These are phyloP conservation scores for Microchrysa polita DNA, from an alignment of 2,888 invertebrate species.

Conservation along the genomic window DNA sequence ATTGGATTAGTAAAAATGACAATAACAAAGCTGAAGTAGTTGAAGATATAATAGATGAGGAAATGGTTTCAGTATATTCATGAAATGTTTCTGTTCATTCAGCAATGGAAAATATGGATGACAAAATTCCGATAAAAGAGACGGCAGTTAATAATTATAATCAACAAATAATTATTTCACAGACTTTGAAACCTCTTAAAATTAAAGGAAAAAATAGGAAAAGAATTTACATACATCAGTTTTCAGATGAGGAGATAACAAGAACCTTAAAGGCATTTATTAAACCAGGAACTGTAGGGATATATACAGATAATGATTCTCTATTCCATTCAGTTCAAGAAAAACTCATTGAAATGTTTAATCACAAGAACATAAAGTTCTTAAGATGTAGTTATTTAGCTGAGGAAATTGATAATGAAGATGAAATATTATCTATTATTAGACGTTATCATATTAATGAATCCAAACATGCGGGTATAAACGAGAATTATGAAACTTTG, in stretches of 20 bases:
- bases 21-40: too few species aligned
- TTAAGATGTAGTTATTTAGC: neutral
- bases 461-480: constrained; percentile 47
- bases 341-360: neutral
- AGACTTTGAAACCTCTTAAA: neutral
- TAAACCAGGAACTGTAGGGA: neutral
- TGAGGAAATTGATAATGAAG: neutral
- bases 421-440: neutral
- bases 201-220: neutral
- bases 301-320: neutral
- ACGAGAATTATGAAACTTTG: constrained; percentile 73
- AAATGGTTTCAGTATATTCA: too few species aligned
- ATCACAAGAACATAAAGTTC: neutral
- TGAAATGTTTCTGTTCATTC: too few species aligned
- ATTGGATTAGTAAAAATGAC: too few species aligned
- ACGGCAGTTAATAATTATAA: neutral
- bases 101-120: neutral
- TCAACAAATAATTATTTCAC: constrained; percentile 3
- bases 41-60: too few species aligned
- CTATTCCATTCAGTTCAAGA: neutral
- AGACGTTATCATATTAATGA: constrained; percentile 1
- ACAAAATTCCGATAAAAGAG: neutral
- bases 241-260: neutral
- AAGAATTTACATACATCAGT: neutral
- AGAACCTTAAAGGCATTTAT: neutral